Evolutionary conservation across 2,113 vertebrate genomes (phyloP), one percentile per base, ranked within the genome.

Genomic region (Heterotis niloticus): DNA sequence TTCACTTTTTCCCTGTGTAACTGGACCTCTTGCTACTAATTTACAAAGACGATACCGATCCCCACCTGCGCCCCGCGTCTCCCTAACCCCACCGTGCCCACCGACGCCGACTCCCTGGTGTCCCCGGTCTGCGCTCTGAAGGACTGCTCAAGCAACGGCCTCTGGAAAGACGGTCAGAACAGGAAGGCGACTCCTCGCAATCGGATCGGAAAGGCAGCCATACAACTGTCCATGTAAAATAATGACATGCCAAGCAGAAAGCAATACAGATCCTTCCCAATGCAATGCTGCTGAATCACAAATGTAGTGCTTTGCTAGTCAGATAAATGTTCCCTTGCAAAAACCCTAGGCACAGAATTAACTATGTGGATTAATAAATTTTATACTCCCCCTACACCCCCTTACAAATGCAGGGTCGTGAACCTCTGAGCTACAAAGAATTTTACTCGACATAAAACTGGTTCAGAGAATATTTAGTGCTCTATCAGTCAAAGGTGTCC

Each of bases 231-330:
- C 92, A 93, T 93, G 94, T 92, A 92, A 94, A 95, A 93, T 93
- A 95, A 96, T 91, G 94, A 94, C 94, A 94, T 93, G 94, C 94
- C 94, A 96, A 97, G 96, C 94, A 90, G 90, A 92, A 96, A 95
- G 95, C 94, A 91, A 92, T 90, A 93, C 88, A 90, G 88, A 91
- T 92, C 93, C 89, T 93, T 92, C 91, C 92, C 88, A 84, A 92
- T 80, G 90, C 91, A 91, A 92, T 88, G 89, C 89, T 89, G 90
- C 91, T 87, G 86, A 88, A 90, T 91, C 92, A 90, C 90, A 90
- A 94, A 92, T 90, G 91, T 94, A 93, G 95, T 94, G 94, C 91
- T 94, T 90, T 91, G 84, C 90, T 89, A 88, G 88, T 89, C 91
- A 90, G 91, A 91, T 92, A 93, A 91, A 93, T 91, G 88, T 90